Evolutionary conservation across 2,797 vertebrate genomes (phyloP).

Genomic region (Gouania willdenowi): DNA sequence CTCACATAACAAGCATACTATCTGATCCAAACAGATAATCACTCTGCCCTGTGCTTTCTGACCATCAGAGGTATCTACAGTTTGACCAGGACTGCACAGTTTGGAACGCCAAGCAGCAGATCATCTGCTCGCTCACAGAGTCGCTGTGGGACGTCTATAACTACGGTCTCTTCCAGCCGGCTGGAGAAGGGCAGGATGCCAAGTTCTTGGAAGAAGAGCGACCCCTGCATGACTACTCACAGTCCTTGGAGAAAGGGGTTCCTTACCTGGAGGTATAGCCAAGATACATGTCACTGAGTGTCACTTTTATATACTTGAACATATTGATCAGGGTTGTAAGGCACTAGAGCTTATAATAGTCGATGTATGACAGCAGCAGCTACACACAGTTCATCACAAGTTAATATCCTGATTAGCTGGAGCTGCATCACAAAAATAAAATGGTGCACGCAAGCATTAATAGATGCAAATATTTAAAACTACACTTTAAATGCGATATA

Average conservation of each 20-base stretch:
- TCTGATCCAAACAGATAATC: too few relatives aligned
- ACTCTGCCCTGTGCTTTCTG: slow-evolving; percentile 1
- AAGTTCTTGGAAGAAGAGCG: slow-evolving; percentile 92
- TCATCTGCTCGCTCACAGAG: slow-evolving; percentile 87
- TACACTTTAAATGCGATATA: too few relatives aligned
- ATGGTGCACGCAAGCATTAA: too few relatives aligned
- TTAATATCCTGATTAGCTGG: too few relatives aligned
- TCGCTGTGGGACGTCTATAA: slow-evolving; percentile 90
- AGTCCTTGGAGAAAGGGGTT: slow-evolving; percentile 90
- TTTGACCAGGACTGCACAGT: slow-evolving; percentile 88
- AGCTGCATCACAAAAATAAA: too few relatives aligned
- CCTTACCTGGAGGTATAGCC: slow-evolving; percentile 87
- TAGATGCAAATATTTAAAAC: too few relatives aligned
- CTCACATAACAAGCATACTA: background rate
- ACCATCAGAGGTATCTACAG: slow-evolving; percentile 85
- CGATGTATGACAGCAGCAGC: too few relatives aligned
- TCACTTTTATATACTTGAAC: too few relatives aligned
- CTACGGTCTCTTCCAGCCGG: slow-evolving; percentile 94
- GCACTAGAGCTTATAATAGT: too few relatives aligned
- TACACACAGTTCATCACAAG: too few relatives aligned
- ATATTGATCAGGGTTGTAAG: too few relatives aligned
- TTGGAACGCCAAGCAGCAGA: slow-evolving; percentile 92
- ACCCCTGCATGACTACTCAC: slow-evolving; percentile 82
- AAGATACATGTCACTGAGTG: background rate
- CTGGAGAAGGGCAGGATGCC: slow-evolving; percentile 87